These are phyloP conservation scores for Epinephelus fuscoguttatus DNA, from an alignment of 2,113 vertebrate genomes.

Conservation along the genomic window DNA sequence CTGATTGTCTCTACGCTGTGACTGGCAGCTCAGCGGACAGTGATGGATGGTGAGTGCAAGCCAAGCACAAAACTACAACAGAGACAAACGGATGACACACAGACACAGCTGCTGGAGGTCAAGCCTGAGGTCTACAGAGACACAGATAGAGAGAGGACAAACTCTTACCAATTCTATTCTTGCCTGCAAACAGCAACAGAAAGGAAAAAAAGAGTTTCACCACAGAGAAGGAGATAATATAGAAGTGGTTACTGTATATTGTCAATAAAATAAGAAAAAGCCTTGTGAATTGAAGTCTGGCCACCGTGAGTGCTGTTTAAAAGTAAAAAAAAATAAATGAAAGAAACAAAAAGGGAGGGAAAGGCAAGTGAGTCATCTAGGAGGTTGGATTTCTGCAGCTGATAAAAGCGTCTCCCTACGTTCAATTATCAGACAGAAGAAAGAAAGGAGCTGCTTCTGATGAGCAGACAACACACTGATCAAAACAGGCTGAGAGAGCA, in stretches of 20 bases:
- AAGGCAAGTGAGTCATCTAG: not conserved
- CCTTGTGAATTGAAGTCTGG: not conserved
- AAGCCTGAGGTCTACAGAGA: slow-evolving; percentile 47
- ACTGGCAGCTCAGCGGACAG: slow-evolving; percentile 62
- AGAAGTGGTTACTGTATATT: slow-evolving; percentile 1
- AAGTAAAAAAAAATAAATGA: slow-evolving; percentile 9
- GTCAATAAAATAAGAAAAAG: not conserved
- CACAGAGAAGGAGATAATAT: slow-evolving; percentile 26
- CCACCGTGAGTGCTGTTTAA: not conserved
- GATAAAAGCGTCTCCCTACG: slow-evolving; percentile 43
- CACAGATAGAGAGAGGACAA: slow-evolving; percentile 38
- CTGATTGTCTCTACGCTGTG: slow-evolving; percentile 50
- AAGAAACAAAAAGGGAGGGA: not conserved
- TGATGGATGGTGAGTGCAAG: slow-evolving; percentile 71
- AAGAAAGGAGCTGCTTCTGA: slow-evolving; percentile 8
- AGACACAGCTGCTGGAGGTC: slow-evolving; percentile 71
- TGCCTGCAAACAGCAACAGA: slow-evolving; percentile 85
- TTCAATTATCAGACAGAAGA: slow-evolving; percentile 37
- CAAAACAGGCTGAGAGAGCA: not conserved
- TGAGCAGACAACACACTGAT: slow-evolving; percentile 10
- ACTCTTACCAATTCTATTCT: slow-evolving; percentile 91
- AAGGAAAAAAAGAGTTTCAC: slow-evolving; percentile 73
- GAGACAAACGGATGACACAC: slow-evolving; percentile 48
- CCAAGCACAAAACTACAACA: slow-evolving; percentile 55
- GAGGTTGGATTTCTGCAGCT: slow-evolving; percentile 11